Evolutionary conservation across 2,797 vertebrate genomes (phyloP).

Genomic region (Microctenopoma steveboyesi): DNA sequence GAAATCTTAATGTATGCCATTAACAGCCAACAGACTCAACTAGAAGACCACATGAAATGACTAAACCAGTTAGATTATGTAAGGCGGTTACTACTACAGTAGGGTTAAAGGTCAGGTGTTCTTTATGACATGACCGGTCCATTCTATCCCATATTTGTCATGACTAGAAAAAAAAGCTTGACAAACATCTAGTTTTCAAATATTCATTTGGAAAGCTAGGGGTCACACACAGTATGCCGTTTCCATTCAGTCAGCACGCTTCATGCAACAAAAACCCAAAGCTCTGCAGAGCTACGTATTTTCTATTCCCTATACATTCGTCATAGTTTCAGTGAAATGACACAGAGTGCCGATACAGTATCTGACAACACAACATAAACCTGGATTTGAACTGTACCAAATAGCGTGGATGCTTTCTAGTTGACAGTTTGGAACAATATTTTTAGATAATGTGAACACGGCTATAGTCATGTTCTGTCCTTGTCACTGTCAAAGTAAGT

Average conservation of each 20-base stretch:
- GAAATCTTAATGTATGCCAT: neutral
- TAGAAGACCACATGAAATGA: neutral
- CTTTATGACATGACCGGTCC: neutral
- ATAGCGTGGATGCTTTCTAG: constrained; percentile 8
- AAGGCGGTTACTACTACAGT: neutral
- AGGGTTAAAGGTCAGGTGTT: constrained; percentile 3
- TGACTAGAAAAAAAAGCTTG: neutral
- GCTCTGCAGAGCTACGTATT: constrained; percentile 23
- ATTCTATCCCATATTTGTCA: neutral
- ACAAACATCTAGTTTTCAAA: neutral
- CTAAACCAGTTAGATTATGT: neutral
- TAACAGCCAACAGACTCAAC: neutral
- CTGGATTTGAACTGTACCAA: constrained; percentile 19
- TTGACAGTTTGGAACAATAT: constrained; percentile 54
- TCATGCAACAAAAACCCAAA: constrained; percentile 19
- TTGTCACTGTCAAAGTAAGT: constrained; percentile 66
- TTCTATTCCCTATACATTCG: constrained; percentile 37
- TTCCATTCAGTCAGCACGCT: constrained; percentile 40
- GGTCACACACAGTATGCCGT: constrained; percentile 2
- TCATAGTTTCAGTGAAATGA: constrained; percentile 35
- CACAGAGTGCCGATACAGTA: constrained; percentile 1
- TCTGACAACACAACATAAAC: constrained; percentile 10
- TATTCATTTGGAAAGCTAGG: constrained; percentile 7
- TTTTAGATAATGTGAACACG: constrained; percentile 66
- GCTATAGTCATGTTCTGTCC: constrained; percentile 62